A percentile compares a stretch with the other conserved stretches of the same genome.
Conservation (phyloP, 1,140 invertebrate genomes). For the Drosophila serrata region DNA sequence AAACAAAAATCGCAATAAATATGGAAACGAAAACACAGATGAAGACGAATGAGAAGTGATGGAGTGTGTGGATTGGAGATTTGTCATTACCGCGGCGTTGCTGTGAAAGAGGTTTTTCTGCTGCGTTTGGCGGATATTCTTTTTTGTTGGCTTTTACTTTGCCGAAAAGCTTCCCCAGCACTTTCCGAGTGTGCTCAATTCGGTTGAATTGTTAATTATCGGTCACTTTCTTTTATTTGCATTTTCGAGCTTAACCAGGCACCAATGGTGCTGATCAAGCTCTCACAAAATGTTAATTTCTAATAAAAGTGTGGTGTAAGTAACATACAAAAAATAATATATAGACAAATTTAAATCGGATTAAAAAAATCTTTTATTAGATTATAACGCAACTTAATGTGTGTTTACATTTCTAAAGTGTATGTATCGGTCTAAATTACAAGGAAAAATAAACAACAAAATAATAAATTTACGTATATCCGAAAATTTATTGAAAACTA, state of each 20-base stretch:
- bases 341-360: neutral
- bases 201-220: conserved; percentile 37
- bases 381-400: neutral
- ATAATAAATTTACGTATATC: neutral
- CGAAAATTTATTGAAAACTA: neutral
- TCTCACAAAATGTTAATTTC: conserved; percentile 15
- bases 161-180: conserved; percentile 47
- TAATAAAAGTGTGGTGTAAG: conserved; percentile 3
- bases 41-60: neutral
- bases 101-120: conserved; percentile 47
- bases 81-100: conserved; percentile 42
- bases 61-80: conserved; percentile 14
- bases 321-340: neutral
- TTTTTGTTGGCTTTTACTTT: conserved; percentile 16
- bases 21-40: conserved; percentile 52
- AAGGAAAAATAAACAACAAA: neutral
- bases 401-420: neutral
- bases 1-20: conserved; percentile 68
- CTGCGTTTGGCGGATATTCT: conserved; percentile 43
- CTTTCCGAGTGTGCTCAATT: conserved; percentile 58
- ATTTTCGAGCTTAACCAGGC: conserved; percentile 26
- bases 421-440: neutral
- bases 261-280: conserved; percentile 5
- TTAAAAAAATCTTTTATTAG: no score
- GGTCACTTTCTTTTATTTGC: conserved; percentile 61